Conservation (phyloP, 2,113 vertebrate genomes). For the Oriolus oriolus region DNA sequence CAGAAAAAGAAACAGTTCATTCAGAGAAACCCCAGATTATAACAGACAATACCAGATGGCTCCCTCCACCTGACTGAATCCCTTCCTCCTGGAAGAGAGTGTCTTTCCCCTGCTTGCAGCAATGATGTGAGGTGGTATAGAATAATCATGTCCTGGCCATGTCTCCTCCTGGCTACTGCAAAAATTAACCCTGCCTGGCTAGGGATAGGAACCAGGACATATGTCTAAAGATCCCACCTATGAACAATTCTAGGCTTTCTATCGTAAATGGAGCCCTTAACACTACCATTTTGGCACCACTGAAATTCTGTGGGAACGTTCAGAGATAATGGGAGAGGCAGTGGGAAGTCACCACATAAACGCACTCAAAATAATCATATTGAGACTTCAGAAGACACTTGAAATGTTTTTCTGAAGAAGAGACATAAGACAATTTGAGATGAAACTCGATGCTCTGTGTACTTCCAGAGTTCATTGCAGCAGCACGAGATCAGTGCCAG, state of each 20-base stretch:
- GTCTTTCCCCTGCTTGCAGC: neutral
- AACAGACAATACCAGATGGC: neutral
- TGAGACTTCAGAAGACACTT: neutral
- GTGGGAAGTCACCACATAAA: neutral
- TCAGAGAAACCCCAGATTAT: neutral
- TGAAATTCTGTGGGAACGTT: neutral
- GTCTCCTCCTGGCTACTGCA: neutral
- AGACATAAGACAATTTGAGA: neutral
- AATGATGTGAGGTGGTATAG: neutral
- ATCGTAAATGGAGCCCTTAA: neutral
- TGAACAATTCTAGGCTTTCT: neutral
- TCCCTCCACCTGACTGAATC: neutral
- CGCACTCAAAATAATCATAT: neutral
- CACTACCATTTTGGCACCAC: neutral
- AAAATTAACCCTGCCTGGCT: neutral
- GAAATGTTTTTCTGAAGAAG: neutral
- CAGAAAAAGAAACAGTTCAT: fast-evolving
- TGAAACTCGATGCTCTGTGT: neutral
- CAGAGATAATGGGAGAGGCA: neutral
- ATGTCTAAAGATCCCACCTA: neutral
- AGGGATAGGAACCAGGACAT: neutral
- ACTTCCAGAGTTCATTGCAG: neutral
- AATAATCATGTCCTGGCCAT: neutral
- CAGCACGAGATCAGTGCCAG: neutral
- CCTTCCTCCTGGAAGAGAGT: neutral